A percentile compares a stretch with the other conserved stretches of the same genome.
phyloP scores from a whole-genome alignment of 2,797 vertebrate genomes.

The Columba guinea region DNA sequence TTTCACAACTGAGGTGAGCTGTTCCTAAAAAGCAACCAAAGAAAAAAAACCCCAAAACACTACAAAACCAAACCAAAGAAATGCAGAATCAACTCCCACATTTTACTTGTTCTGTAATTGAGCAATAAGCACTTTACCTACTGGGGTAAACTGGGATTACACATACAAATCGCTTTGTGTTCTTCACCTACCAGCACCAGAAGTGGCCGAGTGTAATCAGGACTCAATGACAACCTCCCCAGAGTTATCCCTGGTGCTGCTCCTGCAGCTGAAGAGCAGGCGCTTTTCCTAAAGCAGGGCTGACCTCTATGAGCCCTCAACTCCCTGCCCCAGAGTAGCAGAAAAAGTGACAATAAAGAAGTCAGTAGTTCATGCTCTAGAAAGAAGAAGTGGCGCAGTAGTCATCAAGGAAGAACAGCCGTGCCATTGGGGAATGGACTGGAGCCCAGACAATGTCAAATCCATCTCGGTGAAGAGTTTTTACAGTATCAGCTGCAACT shows the following conservation, averaged over 20 bases:
- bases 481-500: slow-evolving; percentile 37
- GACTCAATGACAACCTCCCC: neutral
- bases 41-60: neutral
- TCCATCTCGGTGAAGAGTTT: slow-evolving; percentile 10
- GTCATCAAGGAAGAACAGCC: slow-evolving; percentile 8
- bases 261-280: neutral
- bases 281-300: neutral
- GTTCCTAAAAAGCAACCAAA: neutral
- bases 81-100: neutral
- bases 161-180: neutral
- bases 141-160: neutral
- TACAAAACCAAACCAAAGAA: neutral
- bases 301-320: neutral
- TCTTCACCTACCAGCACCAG: neutral
- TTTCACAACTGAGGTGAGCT: neutral
- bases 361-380: slow-evolving; percentile 6
- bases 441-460: slow-evolving; percentile 43
- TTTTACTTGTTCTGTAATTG: neutral
- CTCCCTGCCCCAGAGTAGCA: neutral
- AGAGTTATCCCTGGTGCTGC: neutral
- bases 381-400: neutral
- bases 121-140: neutral
- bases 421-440: slow-evolving; percentile 17
- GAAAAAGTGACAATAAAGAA: slow-evolving; percentile 14
- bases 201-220: neutral